phyloP scores from a whole-genome alignment of 2,888 invertebrate genomes.

The Ectemnius lituratus region DNA sequence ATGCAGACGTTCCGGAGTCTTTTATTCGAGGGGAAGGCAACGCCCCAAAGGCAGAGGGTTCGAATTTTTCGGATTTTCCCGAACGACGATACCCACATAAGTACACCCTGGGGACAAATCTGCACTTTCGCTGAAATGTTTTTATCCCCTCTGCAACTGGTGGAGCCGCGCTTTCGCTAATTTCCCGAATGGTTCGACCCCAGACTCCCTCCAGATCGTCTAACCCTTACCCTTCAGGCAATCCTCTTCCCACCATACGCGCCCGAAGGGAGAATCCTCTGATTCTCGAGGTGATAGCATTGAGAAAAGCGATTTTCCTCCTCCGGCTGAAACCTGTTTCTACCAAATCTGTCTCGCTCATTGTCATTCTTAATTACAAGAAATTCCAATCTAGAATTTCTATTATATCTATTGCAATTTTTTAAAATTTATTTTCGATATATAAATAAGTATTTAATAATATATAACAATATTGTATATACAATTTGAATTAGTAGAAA shows the following conservation, averaged over 20 bases:
- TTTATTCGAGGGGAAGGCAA: slow-evolving; percentile 9
- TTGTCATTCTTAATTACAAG: too few species aligned
- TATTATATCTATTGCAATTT: too few species aligned
- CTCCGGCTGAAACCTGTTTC: too few species aligned
- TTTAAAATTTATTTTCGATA: too few species aligned
- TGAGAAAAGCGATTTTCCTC: too few species aligned
- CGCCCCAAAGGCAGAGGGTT: slow-evolving; percentile 27
- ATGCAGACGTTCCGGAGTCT: too few species aligned
- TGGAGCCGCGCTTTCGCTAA: slow-evolving; percentile 50
- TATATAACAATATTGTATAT: too few species aligned
- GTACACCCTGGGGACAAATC: slow-evolving; percentile 73
- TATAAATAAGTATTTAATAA: too few species aligned
- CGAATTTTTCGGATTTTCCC: slow-evolving; percentile 66
- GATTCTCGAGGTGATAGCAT: slow-evolving; percentile 39
- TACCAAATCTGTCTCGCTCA: too few species aligned
- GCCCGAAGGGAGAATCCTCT: slow-evolving; percentile 24
- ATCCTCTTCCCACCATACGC: slow-evolving; percentile 48
- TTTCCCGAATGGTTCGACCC: slow-evolving; percentile 41
- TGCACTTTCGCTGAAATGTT: slow-evolving; percentile 65
- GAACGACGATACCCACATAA: slow-evolving; percentile 56
- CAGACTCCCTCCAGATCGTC: slow-evolving; percentile 21
- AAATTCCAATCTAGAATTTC: too few species aligned
- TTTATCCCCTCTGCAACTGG: slow-evolving; percentile 51
- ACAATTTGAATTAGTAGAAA: too few species aligned
- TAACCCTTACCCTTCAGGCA: slow-evolving; percentile 58